These are phyloP conservation scores for Sussaba pulchella DNA, from an alignment of 2,888 invertebrate genomes.

Conservation along the genomic window DNA sequence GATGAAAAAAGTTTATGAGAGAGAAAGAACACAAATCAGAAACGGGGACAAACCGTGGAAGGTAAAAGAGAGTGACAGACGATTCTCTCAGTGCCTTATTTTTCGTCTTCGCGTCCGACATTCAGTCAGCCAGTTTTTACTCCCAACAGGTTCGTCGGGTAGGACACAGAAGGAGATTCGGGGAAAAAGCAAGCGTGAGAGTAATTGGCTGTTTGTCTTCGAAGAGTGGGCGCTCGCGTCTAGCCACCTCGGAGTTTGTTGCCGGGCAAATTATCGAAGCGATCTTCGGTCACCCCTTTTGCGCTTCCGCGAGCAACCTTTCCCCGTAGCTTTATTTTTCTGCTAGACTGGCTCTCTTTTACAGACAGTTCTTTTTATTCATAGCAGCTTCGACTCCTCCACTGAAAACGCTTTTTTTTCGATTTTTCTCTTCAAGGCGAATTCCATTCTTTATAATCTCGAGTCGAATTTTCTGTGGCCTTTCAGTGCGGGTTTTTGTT, in stretches of 20 bases:
- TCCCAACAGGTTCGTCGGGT: constrained; percentile 2
- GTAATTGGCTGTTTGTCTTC: constrained; percentile 65
- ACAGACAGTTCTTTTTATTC: background rate
- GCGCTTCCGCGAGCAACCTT: constrained; percentile 10
- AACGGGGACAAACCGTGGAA: background rate
- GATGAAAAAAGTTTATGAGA: constrained; percentile 28
- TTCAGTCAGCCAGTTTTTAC: constrained; percentile 41
- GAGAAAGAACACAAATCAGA: constrained; percentile 46
- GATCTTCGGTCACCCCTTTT: constrained; percentile 9
- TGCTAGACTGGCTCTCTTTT: background rate
- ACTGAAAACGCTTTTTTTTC: background rate
- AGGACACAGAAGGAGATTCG: constrained; percentile 8
- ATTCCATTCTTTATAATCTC: background rate
- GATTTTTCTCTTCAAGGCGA: background rate
- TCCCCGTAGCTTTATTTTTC: background rate
- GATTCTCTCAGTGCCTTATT: background rate
- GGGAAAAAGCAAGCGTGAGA: constrained; percentile 56
- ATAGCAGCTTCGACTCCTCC: background rate
- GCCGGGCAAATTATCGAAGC: constrained; percentile 61
- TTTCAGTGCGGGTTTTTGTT: too few species aligned
- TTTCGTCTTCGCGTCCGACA: constrained; percentile 3
- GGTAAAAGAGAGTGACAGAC: constrained; percentile 6
- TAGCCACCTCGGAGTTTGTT: constrained; percentile 52
- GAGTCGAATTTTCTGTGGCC: background rate
- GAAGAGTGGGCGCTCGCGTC: constrained; percentile 48